Conservation (phyloP, 2,888 invertebrate species). For the Endotricha flammealis region DNA sequence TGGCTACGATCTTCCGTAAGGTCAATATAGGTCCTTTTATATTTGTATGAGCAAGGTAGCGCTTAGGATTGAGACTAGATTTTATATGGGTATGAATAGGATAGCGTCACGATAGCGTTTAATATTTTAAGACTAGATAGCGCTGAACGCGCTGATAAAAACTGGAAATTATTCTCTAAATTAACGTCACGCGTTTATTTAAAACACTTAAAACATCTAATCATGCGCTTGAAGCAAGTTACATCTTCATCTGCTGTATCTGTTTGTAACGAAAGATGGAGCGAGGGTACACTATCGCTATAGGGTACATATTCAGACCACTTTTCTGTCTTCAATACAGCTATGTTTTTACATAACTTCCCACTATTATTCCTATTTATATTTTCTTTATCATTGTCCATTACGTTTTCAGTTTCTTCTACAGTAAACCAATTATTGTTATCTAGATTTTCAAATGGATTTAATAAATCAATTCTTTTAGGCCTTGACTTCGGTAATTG, state of each 20-base stretch:
- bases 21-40: too few relatives aligned
- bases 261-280: conserved; percentile 41
- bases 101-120: conserved; percentile 13
- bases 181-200: conserved; percentile 38
- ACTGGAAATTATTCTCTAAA: too few relatives aligned
- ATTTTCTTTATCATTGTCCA: conserved; percentile 10
- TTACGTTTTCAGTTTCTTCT: conserved; percentile 23
- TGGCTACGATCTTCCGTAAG: too few relatives aligned
- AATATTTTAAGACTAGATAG: conserved; percentile 17
- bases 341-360: conserved; percentile 34
- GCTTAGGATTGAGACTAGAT: too few relatives aligned
- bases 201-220: conserved; percentile 48
- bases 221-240: conserved; percentile 43
- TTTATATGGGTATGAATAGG: too few relatives aligned
- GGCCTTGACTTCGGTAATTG: conserved; percentile 19
- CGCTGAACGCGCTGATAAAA: too few relatives aligned
- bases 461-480: conserved; percentile 21
- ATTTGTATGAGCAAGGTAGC: too few relatives aligned
- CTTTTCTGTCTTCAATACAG: conserved; percentile 38
- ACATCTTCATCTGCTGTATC: conserved; percentile 25
- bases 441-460: conserved; percentile 33
- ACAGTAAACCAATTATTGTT: conserved; percentile 36
- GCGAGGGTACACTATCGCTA: conserved; percentile 34
- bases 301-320: conserved; percentile 41
- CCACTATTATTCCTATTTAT: conserved; percentile 24